Evolutionary conservation across 2,113 vertebrate genomes (phyloP).

Genomic region (Amphiprion percula): DNA sequence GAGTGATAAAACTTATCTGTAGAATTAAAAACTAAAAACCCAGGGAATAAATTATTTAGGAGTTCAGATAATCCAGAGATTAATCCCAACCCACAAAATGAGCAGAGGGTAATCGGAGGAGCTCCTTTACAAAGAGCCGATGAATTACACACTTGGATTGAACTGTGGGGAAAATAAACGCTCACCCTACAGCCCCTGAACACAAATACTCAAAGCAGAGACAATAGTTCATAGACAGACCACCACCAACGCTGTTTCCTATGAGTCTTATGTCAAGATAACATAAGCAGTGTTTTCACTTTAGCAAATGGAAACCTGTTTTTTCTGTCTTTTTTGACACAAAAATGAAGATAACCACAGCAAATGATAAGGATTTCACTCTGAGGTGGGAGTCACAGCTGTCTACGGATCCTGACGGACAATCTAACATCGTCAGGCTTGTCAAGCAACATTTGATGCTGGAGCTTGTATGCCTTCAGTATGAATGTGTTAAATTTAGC

Average conservation of each 20-base stretch:
- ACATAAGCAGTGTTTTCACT: neutral
- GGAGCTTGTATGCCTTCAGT: neutral
- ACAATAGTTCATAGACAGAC: neutral
- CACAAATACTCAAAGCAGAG: neutral
- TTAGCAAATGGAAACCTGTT: neutral
- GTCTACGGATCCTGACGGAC: neutral
- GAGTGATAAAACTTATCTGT: neutral
- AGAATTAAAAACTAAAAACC: neutral
- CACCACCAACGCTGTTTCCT: constrained; percentile 6
- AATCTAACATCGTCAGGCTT: neutral
- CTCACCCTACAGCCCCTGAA: constrained; percentile 3
- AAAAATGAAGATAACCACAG: neutral
- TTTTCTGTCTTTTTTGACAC: neutral
- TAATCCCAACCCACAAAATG: neutral
- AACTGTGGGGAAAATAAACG: neutral
- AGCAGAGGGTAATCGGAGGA: neutral
- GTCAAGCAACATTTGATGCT: neutral
- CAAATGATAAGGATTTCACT: neutral
- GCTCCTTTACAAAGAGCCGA: no score
- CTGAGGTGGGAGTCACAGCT: neutral
- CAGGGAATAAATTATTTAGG: neutral
- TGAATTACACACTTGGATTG: neutral
- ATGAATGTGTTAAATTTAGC: constrained; percentile 9
- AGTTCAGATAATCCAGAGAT: neutral
- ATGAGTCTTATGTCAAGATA: neutral